Base-by-base conservation (phyloP, 2,113 vertebrate genomes). In the Indicator indicator region DNA sequence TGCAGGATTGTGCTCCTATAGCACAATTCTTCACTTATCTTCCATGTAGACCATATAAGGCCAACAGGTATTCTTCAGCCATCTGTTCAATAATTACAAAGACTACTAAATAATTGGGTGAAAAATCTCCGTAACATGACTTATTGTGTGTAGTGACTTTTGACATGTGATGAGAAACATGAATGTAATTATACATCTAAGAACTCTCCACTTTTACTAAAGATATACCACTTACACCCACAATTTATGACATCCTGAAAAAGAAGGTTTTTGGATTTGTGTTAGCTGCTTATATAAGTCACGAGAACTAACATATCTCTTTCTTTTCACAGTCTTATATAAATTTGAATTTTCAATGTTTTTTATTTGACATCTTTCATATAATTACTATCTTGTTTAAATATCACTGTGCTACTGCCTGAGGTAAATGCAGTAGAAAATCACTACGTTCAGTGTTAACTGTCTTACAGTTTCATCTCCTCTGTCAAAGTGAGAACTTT, bases 391-490 rank as follows among this genome's bases (percentile, higher is more conserved):
- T 82, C 82, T 90, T 93, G 88, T 93, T 95, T 92, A 95, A 95
- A 93, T 95, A 95, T 90, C 90, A 85, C 62, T 93, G 38, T 82
- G 54, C 54, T 87, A 73, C 86, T 93, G 87, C 82, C 85, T 93
- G 81, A 91, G 87, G 83, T 92, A 94, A 96, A 94, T 94, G 79
- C 77, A 88, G 76, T 69, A 89, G 93, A 94, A 96, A 96, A 94
- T 94, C 82, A 86, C 85, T 88, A n/a, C 48, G 30, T 84, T 95
- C 82, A 79, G 38, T 86, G 52, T 89, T 88, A 74, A 74, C 50
- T 86, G 60, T 89, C 81, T 92, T 86, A 77, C 9, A 89, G 71
- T 85, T 90, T 64, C 58, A 86, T 72, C 44, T 55, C 20, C 23
- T 92, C 87, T 92, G 68, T 91, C 82, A 91, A 93, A 91, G 7